Conservation (phyloP, 2,113 vertebrate genomes). For the Oreocharis arfaki region DNA sequence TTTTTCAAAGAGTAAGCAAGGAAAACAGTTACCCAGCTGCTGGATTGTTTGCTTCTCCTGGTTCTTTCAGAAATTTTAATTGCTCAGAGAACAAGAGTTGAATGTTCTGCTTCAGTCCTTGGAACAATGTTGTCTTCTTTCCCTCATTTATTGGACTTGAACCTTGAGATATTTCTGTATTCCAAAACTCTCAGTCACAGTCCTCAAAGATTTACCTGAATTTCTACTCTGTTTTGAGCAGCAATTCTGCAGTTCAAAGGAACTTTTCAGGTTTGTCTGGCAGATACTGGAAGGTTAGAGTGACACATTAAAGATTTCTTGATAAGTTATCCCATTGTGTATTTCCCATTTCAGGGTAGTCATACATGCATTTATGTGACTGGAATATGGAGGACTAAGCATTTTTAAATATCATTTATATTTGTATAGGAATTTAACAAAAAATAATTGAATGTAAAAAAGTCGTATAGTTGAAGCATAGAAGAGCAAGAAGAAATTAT, state of each 20-base stretch:
- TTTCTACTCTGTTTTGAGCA: background rate
- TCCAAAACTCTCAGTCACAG: background rate
- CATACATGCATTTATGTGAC: background rate
- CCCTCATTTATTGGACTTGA: background rate
- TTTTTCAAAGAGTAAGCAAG: background rate
- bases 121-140: background rate
- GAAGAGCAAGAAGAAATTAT: background rate
- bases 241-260: background rate
- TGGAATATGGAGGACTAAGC: background rate
- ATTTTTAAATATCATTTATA: background rate
- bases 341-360: background rate
- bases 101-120: background rate
- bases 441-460: background rate
- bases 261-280: background rate
- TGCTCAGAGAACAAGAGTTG: fast-evolving
- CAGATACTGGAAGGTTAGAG: background rate
- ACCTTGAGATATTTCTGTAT: background rate
- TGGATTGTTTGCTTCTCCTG: background rate
- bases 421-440: background rate
- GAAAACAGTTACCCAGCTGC: background rate
- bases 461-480: background rate
- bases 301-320: background rate
- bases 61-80: background rate
- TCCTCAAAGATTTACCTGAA: background rate
- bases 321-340: background rate